A percentile compares a stretch with the other conserved stretches of the same genome.
phyloP scores from a whole-genome alignment of 2,113 vertebrate species.

The Takifugu flavidus region DNA sequence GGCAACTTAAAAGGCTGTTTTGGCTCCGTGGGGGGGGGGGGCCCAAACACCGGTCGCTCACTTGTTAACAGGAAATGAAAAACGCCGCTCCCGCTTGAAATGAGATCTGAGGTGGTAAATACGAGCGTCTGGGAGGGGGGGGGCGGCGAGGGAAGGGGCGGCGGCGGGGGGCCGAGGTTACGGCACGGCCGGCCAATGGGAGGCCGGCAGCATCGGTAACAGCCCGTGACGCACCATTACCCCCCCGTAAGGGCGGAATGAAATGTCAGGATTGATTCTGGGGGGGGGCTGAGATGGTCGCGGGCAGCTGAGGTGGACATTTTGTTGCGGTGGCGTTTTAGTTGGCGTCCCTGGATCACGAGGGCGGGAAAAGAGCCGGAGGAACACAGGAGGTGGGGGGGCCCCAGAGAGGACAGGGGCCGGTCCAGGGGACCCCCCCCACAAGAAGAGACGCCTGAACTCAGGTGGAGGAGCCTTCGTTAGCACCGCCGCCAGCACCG shows the following conservation, averaged over 20 bases:
- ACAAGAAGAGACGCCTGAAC: no score
- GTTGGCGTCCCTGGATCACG: slow-evolving; percentile 58
- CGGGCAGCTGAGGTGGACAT: slow-evolving; percentile 56
- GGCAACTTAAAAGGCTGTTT: slow-evolving; percentile 55
- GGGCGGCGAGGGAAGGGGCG: slow-evolving; percentile 6
- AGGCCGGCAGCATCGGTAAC: slow-evolving; percentile 68
- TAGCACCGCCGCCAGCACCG: no score
- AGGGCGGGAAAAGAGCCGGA: slow-evolving; percentile 36
- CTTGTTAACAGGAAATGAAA: slow-evolving; percentile 47
- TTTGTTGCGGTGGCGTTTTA: slow-evolving; percentile 57
- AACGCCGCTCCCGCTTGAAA: slow-evolving; percentile 27
- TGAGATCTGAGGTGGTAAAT: slow-evolving; percentile 16
- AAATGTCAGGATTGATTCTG: slow-evolving; percentile 72
- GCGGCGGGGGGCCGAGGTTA: slow-evolving; percentile 39
- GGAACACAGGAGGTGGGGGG: slow-evolving; percentile 25
- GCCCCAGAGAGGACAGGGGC: no score
- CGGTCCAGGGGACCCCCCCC: no score
- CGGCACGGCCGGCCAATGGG: slow-evolving; percentile 53
- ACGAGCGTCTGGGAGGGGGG: slow-evolving; percentile 9
- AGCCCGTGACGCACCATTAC: slow-evolving; percentile 71
- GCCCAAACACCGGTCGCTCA: slow-evolving; percentile 46
- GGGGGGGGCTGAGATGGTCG: slow-evolving; percentile 55
- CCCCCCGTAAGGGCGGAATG: slow-evolving; percentile 69
- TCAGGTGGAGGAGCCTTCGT: no score
- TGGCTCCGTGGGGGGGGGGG: slow-evolving; percentile 48